Evolutionary conservation across 2,113 vertebrate genomes (phyloP), one percentile per base, ranked within the genome.

Genomic region (Lamprologus sp.): DNA sequence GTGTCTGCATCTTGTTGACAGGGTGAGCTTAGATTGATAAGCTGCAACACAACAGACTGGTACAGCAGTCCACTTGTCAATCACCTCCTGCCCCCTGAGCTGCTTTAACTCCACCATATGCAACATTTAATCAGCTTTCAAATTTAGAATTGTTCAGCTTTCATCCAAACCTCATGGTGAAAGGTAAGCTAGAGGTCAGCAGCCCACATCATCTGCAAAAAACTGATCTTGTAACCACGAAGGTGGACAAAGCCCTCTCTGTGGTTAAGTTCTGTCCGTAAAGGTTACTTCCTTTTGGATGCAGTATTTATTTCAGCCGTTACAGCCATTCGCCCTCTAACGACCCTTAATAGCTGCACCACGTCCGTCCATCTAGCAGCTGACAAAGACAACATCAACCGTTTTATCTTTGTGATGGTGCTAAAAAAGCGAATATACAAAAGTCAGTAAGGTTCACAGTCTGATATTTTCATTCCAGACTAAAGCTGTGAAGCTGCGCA

Each of bases 61-160:
- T 14, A 4, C 19, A 21, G n/a, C 63, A 23, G 63, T 40, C 63
- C 63, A 68, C 63, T 40, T 68, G n/a, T 40, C 63, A 23, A 0
- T 0, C 19, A 40, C 35, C 63, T 2, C 63, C 35, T 40, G 35
- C 1, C 3, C 31, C 4, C 31, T 13, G 31, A 37, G 31, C 0
- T 37, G 33, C 31, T 65, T 37, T n/a, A 37, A 37, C 60, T 65
- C 31, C 6, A 23, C 35, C 35, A 13, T 14, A 68, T 14, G n/a
- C 35, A 40, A 21, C 63, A 40, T 40, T 40, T 40, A 13, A 68
- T 68, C 31, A 26, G 26, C 2, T 14, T 5, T 68, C 12, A 68
- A 23, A 40, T 40, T 68, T 40, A 23, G n/a, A 23, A 3, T 8
- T 68, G 35, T 1, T 14, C 35, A 23, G 35, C 35, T 68, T 68